A percentile compares a stretch with the other conserved stretches of the same genome.
Conservation (phyloP, 1,140 invertebrate species). For the Drosophila pandora region DNA sequence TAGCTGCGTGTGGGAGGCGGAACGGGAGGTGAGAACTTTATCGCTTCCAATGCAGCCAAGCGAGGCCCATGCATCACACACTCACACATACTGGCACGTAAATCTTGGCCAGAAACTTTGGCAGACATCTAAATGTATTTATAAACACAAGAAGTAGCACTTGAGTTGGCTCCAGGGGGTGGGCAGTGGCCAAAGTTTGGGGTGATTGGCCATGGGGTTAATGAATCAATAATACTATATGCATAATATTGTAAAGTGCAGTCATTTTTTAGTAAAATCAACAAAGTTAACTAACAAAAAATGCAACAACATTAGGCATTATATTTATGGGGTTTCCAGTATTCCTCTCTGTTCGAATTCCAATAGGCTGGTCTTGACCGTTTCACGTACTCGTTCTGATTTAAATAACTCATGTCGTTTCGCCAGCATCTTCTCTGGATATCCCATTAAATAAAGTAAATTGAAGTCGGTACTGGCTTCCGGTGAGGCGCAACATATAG, state of each 20-base stretch:
- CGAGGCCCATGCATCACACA: constrained; percentile 46
- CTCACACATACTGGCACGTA: constrained; percentile 26
- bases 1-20: constrained; percentile 29
- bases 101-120: constrained; percentile 72
- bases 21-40: constrained; percentile 55
- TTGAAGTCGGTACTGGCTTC: constrained; percentile 40
- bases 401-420: constrained; percentile 55
- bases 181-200: neutral
- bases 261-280: neutral
- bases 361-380: constrained; percentile 38
- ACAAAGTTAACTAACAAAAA: neutral
- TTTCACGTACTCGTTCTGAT: constrained; percentile 45
- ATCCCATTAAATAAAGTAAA: constrained; percentile 37
- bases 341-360: constrained; percentile 62
- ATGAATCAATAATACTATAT: constrained; percentile 9
- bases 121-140: constrained; percentile 76
- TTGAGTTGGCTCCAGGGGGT: constrained; percentile 33
- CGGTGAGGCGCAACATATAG: constrained; percentile 52
- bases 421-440: constrained; percentile 18
- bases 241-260: neutral
- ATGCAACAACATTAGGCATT: neutral
- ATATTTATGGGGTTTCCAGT: constrained; percentile 38
- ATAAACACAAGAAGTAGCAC: constrained; percentile 62
- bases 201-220: neutral
- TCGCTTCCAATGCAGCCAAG: constrained; percentile 63